Percentiles rank a stretch among this genome's conserved stretches.
Evolutionary conservation across 1,140 invertebrate species (phyloP).

Genomic region (Subanguina moxae): DNA sequence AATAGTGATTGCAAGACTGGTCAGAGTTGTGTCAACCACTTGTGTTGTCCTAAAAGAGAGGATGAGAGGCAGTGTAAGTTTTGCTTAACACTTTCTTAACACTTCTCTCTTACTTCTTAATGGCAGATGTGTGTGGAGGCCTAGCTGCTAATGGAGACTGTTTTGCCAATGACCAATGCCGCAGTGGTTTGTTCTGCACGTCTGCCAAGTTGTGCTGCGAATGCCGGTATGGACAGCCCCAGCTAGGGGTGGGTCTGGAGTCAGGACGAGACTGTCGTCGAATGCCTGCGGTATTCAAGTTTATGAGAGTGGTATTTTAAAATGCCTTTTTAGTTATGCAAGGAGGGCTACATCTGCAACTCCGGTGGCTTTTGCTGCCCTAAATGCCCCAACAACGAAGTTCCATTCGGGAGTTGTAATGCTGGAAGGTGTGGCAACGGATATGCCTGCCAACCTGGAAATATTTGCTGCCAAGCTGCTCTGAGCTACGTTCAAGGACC

Average conservation of each 20-base stretch:
- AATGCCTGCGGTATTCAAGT: neutral
- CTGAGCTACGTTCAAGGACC: neutral
- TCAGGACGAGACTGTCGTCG: neutral
- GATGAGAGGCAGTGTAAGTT: constrained; percentile 14
- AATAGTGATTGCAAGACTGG: constrained; percentile 1
- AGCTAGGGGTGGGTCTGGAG: neutral
- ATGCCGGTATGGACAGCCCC: constrained; percentile 8
- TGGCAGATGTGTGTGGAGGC: constrained; percentile 20
- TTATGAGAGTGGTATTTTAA: neutral
- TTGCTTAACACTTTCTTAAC: neutral
- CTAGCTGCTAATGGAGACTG: constrained; percentile 7
- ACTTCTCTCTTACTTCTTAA: no score
- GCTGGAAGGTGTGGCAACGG: constrained; percentile 6
- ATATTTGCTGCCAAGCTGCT: neutral
- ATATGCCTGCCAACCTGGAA: neutral
- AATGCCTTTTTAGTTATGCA: constrained; percentile 1
- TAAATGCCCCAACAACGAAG: constrained; percentile 5
- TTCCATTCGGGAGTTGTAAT: constrained; percentile 16
- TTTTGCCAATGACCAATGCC: constrained; percentile 13
- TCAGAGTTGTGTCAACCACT: constrained; percentile 20
- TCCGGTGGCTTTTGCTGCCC: constrained; percentile 19
- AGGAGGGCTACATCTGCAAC: constrained; percentile 11
- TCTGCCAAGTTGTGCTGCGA: constrained; percentile 13
- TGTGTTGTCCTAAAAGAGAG: constrained; percentile 12
- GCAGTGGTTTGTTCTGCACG: neutral